A percentile compares a stretch with the other conserved stretches of the same genome.
These are phyloP conservation scores for Bujurquina vittata DNA, from an alignment of 2,113 vertebrate species.

Conservation along the genomic window DNA sequence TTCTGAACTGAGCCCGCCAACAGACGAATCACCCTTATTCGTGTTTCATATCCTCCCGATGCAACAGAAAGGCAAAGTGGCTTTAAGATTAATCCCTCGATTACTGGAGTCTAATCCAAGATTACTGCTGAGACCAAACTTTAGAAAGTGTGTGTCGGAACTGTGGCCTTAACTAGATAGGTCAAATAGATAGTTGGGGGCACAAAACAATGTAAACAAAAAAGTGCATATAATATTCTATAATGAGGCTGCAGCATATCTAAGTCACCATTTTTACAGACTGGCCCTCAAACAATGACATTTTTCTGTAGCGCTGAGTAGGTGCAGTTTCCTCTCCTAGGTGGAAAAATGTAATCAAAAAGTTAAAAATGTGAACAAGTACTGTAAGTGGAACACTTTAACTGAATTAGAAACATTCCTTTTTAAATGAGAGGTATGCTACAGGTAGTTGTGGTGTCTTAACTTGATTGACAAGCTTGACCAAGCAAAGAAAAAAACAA, in stretches of 20 bases:
- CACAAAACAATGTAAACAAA: constrained; percentile 4
- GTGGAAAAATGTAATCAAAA: background rate
- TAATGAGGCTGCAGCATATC: background rate
- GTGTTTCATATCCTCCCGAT: constrained; percentile 53
- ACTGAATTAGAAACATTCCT: background rate
- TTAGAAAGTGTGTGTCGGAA: constrained; percentile 11
- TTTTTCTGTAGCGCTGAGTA: background rate
- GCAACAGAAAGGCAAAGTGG: constrained; percentile 14
- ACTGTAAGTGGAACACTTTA: background rate
- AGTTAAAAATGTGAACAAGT: background rate
- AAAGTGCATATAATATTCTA: background rate
- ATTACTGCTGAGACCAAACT: constrained; percentile 45
- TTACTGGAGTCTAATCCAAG: constrained; percentile 45
- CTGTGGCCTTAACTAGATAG: background rate
- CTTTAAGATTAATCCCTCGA: constrained; percentile 59
- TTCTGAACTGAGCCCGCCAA: constrained; percentile 30
- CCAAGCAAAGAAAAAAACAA: background rate
- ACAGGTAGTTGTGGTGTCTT: background rate
- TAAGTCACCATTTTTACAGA: background rate
- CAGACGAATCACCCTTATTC: constrained; percentile 51
- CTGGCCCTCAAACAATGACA: background rate
- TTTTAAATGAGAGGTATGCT: background rate
- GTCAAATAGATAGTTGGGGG: background rate
- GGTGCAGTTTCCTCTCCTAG: background rate
- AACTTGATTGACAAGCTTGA: background rate